Conservation (phyloP, 2,888 invertebrate species). For the Drosophila silvestris region DNA sequence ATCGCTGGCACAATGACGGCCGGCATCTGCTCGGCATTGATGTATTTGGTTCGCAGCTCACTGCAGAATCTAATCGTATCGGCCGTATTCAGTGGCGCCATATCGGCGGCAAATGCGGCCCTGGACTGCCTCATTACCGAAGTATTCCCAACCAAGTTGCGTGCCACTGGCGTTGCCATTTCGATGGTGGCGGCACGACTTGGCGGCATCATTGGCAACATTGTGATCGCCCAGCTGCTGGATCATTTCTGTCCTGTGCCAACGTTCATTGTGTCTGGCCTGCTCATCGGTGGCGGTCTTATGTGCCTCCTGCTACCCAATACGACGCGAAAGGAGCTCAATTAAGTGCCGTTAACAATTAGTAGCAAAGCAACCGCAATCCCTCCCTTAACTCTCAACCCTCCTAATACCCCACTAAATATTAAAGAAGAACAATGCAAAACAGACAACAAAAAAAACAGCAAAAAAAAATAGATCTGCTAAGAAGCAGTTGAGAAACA, state of each 20-base stretch:
- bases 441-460: not conserved
- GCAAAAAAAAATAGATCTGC: not conserved
- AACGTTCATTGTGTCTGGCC: constrained; percentile 94
- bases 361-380: not conserved
- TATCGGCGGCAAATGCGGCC: constrained; percentile 95
- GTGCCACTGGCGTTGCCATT: constrained; percentile 95
- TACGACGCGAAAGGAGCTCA: constrained; percentile 92
- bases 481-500: not conserved
- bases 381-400: not conserved
- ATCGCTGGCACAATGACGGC: constrained; percentile 95
- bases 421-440: constrained; percentile 1
- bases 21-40: constrained; percentile 92
- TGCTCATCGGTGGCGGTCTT: constrained; percentile 94
- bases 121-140: constrained; percentile 97
- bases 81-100: constrained; percentile 94
- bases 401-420: not conserved
- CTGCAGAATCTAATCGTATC: constrained; percentile 93
- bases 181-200: constrained; percentile 95
- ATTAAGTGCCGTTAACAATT: constrained; percentile 60
- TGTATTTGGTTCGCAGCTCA: constrained; percentile 94
- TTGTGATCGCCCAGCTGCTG: constrained; percentile 94
- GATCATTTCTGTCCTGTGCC: constrained; percentile 96
- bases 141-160: constrained; percentile 95
- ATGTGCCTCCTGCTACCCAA: constrained; percentile 95
- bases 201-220: constrained; percentile 91